Base-by-base conservation (phyloP, 2,888 invertebrate genomes). In the Rhagonycha lutea region DNA sequence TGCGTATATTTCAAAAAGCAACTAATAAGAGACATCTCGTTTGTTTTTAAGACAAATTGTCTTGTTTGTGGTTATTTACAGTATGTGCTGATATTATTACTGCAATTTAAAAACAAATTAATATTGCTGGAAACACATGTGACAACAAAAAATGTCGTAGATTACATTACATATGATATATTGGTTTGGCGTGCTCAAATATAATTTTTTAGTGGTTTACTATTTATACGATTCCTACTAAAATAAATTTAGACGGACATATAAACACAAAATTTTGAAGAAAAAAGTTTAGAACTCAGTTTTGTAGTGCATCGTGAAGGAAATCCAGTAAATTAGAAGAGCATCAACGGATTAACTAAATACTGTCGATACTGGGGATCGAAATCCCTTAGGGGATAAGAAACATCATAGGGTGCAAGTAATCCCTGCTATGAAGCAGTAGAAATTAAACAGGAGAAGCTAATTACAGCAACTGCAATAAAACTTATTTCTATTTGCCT, bases 301-400 rank as follows among this genome's bases (percentile, higher is more conserved):
- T 79, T 74, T 75, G 82, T 83, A 47, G 7, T 47, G 47, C 47
- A 47, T 47, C 47, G 5, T 47, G 47, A 47, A 47, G 83, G 82
- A 81, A 85, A 85, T 85, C 85, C 85, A 78, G 85, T 84, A 86
- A 86, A 86, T 86, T 86, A 85, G 85, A 81, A 83, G 83, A 83
- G 85, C 83, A 85, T 86, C 85, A 85, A 85, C 83, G 85, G 85
- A 83, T 85, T 85, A 84, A 81, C 83, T 82, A 82, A 83, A 84
- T 83, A 84, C 84, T 83, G 80, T 78, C 80, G 80, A 82, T 82
- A 81, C 80, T 78, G 70, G 81, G 82, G 82, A 84, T 83, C 81
- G 81, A 76, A 80, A 74, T 80, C 78, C 83, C 83, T 81, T 70
- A 18, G 81, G 83, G 83, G 82, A 78, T 78, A 79, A 81, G 81